phyloP scores from a whole-genome alignment of 2,113 vertebrate genomes.

The Cyrtonyx montezumae region DNA sequence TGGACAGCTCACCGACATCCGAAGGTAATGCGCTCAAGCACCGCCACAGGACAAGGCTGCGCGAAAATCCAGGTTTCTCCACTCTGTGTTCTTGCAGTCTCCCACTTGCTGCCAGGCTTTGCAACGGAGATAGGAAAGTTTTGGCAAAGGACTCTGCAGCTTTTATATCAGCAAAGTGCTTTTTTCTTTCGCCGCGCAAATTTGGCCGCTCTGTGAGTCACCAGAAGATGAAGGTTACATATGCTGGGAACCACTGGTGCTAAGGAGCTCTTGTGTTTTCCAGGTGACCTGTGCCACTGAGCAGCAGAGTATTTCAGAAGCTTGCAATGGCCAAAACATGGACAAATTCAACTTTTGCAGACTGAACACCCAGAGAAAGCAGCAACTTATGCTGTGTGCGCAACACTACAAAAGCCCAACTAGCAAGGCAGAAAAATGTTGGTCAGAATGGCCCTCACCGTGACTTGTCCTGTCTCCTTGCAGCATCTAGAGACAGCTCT shows the following conservation, averaged over 20 bases:
- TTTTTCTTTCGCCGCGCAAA: background rate
- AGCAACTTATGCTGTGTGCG: fast-evolving
- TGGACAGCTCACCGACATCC: background rate
- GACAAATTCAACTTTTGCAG: background rate
- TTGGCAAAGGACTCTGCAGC: background rate
- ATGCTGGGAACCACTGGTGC: background rate
- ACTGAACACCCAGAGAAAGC: background rate
- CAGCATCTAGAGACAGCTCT: background rate
- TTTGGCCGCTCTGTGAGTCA: background rate
- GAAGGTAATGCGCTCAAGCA: background rate
- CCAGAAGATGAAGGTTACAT: background rate
- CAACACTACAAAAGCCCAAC: background rate
- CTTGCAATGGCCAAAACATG: background rate
- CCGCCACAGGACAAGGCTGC: background rate
- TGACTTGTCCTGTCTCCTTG: background rate
- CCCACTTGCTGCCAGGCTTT: background rate
- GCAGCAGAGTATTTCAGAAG: background rate
- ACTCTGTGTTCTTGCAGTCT: background rate
- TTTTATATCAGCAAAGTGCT: background rate
- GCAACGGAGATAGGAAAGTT: background rate
- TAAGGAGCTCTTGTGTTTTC: background rate
- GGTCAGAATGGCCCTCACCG: background rate
- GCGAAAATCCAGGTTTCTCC: background rate
- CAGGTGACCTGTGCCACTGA: background rate
- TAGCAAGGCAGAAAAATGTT: background rate